phyloP scores from a whole-genome alignment of 2,797 vertebrate species.

The Tapirus indicus region DNA sequence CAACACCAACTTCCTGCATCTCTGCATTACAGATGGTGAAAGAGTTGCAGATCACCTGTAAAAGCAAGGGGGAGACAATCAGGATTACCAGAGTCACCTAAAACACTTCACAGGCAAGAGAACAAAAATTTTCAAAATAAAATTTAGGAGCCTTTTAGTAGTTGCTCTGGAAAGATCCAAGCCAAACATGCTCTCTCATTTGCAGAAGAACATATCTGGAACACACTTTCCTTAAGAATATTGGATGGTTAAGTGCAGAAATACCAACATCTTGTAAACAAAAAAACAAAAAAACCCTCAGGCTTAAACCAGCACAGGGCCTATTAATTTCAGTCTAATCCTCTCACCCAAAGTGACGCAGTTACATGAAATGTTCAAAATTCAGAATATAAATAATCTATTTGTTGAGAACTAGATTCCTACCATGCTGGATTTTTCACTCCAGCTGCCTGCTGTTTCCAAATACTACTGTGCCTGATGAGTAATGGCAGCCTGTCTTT shows the following conservation, averaged over 20 bases:
- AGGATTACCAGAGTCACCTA: constrained; percentile 80
- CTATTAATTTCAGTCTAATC: not conserved
- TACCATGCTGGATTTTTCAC: not conserved
- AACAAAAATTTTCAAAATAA: constrained; percentile 77
- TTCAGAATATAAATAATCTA: not conserved
- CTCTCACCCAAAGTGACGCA: not conserved
- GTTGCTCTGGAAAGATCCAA: constrained; percentile 77
- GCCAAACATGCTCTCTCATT: constrained; percentile 74
- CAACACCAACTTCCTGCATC: constrained; percentile 96
- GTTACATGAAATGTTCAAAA: not conserved
- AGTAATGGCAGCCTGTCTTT: not conserved
- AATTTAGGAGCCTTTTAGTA: constrained; percentile 63
- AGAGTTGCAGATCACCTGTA: constrained; percentile 97
- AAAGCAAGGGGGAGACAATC: constrained; percentile 84
- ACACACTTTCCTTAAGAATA: constrained; percentile 60
- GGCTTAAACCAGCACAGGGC: not conserved
- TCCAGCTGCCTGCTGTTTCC: not conserved
- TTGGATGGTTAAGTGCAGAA: constrained; percentile 73
- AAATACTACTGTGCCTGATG: not conserved
- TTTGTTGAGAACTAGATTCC: not conserved
- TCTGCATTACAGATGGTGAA: constrained; percentile 98
- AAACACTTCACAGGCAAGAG: constrained; percentile 68
- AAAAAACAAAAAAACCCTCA: not conserved
- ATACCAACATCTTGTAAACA: constrained; percentile 76
- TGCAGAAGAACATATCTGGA: constrained; percentile 71